A percentile compares a stretch with the other conserved stretches of the same genome.
Evolutionary conservation across 2,888 invertebrate species (phyloP).

Genomic region (Helleia helle): DNA sequence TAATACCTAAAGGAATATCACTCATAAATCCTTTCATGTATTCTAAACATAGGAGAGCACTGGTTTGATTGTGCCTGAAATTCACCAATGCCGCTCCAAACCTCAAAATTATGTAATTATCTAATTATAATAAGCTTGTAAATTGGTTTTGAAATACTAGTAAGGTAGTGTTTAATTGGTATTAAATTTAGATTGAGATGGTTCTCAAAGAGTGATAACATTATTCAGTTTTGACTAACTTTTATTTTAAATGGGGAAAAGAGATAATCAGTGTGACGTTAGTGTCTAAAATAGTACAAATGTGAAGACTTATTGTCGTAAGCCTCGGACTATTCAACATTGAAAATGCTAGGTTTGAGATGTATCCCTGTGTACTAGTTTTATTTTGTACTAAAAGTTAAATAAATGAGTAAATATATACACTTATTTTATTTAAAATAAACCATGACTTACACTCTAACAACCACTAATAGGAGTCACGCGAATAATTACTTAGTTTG

Average conservation of each 20-base stretch:
- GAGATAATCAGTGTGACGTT: slow-evolving; percentile 70
- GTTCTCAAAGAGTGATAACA: slow-evolving; percentile 67
- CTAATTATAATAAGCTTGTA: slow-evolving; percentile 46
- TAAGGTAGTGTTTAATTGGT: slow-evolving; percentile 47
- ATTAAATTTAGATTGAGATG: slow-evolving; percentile 42
- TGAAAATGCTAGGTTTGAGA: slow-evolving; percentile 74
- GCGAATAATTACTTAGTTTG: no score
- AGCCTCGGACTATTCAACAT: slow-evolving; percentile 74
- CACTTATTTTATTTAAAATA: not conserved
- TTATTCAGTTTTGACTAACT: slow-evolving; percentile 69
- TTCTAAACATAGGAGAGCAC: slow-evolving; percentile 62
- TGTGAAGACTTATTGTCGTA: slow-evolving; percentile 76
- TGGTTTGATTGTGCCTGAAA: slow-evolving; percentile 71
- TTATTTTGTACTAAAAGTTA: slow-evolving; percentile 76
- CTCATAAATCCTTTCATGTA: slow-evolving; percentile 39
- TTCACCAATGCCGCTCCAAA: slow-evolving; percentile 71
- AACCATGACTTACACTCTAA: no score
- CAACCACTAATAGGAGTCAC: no score
- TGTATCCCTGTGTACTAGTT: slow-evolving; percentile 76
- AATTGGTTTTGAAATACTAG: slow-evolving; percentile 52
- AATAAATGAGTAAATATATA: slow-evolving; percentile 68
- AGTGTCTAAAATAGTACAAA: slow-evolving; percentile 76
- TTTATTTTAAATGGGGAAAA: slow-evolving; percentile 62
- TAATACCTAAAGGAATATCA: slow-evolving; percentile 11
- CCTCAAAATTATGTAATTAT: slow-evolving; percentile 67